Evolutionary conservation across 2,888 invertebrate species (phyloP), one percentile per base, ranked within the genome.

Genomic region (Lapara coniferarum): DNA sequence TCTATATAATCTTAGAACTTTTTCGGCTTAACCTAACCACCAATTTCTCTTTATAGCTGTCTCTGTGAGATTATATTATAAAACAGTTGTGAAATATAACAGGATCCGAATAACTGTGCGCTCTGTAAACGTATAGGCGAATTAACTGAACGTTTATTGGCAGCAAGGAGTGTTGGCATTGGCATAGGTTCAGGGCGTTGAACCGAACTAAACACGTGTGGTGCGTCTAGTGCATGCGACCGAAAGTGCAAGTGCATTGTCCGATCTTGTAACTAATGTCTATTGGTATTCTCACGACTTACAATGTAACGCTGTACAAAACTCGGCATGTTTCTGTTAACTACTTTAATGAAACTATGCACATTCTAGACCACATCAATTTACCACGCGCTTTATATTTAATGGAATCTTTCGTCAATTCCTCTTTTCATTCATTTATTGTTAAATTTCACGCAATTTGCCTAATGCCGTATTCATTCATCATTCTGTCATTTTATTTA

Each of bases 121-220:
- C 19, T 63, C 46, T 63, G 49, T 63, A 46, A 49, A 37, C 37
- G 37, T 37, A 13, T 63, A 63, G 63, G 51, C 49, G 37, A 66
- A 69, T 66, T 58, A 49, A 69, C 57, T 58, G 66, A 66, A 69
- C 69, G 57, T 59, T 75, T 85, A 87, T 89, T 87, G 87, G 85
- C 87, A 81, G 77, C 72, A 73, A 80, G 81, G 79, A 82, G 78
- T 81, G 81, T 84, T 88, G 87, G 86, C 89, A 90, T 91, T 92
- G 90, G 90, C 89, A 90, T 88, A 90, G 89, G 89, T 82, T 82
- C 80, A 78, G 91, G 85, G 71, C 91, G 81, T 84, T 89, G 89
- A 90, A 85, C 91, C 76, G 77, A 52, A 71, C 16, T 37, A 52
- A 68, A 73, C 83, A 82, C 81, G 81, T 83, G 83, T 81, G 79